phyloP scores from a whole-genome alignment of 2,797 vertebrate genomes.

The Melanogrammus aeglefinus region DNA sequence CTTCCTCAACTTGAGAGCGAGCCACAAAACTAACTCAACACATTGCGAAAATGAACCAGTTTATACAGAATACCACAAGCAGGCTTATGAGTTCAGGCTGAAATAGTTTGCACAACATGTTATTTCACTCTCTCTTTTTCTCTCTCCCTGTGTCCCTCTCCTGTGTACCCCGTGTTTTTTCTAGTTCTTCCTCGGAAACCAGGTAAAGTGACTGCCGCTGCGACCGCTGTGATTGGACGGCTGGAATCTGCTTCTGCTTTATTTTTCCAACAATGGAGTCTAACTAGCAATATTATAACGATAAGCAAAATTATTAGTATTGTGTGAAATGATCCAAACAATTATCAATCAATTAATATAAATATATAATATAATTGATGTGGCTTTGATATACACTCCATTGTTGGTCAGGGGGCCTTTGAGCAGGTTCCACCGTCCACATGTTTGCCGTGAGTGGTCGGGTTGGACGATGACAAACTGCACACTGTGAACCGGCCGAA shows the following conservation, averaged over 20 bases:
- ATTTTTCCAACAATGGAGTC: constrained; percentile 26
- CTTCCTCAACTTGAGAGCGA: background rate
- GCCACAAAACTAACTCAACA: background rate
- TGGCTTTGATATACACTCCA: constrained; percentile 13
- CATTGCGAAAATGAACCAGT: background rate
- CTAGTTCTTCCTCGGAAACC: constrained; percentile 99
- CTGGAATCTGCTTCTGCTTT: constrained; percentile 62
- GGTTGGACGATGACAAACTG: constrained; percentile 53
- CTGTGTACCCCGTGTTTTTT: constrained; percentile 72
- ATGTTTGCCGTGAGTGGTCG: constrained; percentile 62
- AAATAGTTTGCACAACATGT: constrained; percentile 37
- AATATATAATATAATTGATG: too few species aligned
- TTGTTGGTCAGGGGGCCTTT: constrained; percentile 40
- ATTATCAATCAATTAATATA: background rate
- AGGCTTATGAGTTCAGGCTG: background rate
- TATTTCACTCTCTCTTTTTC: constrained; percentile 69
- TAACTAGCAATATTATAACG: background rate
- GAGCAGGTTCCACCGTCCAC: constrained; percentile 63
- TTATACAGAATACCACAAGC: background rate
- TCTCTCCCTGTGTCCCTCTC: constrained; percentile 61
- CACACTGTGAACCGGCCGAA: constrained; percentile 36
- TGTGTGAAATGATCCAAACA: background rate
- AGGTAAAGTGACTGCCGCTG: constrained; percentile 88
- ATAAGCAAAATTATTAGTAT: background rate
- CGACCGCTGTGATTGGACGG: constrained; percentile 42